These are phyloP conservation scores for Operophtera brumata DNA, from an alignment of 2,888 invertebrate genomes.

Conservation along the genomic window DNA sequence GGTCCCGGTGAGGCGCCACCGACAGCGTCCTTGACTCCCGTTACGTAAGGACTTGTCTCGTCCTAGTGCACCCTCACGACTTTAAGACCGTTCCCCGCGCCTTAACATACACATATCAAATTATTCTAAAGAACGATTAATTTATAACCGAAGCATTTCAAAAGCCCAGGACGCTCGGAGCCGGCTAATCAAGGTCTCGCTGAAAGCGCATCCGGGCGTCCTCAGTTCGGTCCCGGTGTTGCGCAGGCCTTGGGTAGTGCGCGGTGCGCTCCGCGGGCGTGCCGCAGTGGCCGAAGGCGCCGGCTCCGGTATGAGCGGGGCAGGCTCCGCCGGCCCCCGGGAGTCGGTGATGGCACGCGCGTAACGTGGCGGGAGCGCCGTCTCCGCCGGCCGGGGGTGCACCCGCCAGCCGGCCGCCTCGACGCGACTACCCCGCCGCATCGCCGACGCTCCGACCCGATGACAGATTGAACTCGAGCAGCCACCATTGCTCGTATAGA, in stretches of 20 bases:
- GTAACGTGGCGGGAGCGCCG: conserved; percentile 63
- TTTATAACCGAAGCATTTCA: conserved; percentile 17
- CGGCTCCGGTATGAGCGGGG: conserved; percentile 42
- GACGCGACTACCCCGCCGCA: conserved; percentile 61
- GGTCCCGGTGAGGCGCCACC: conserved; percentile 67
- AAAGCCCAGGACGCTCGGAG: background rate
- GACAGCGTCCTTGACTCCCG: conserved; percentile 57
- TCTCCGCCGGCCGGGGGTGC: conserved; percentile 68
- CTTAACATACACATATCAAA: conserved; percentile 48
- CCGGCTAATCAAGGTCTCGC: background rate
- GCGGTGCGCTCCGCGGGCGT: conserved; percentile 50
- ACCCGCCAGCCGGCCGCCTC: conserved; percentile 66
- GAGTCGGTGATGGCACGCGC: conserved; percentile 48
- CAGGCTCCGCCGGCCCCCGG: conserved; percentile 40
- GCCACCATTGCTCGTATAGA: conserved; percentile 98
- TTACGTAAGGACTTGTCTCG: conserved; percentile 61
- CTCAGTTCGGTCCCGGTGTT: conserved; percentile 26
- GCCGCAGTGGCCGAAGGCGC: conserved; percentile 55
- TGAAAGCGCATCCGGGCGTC: conserved; percentile 10
- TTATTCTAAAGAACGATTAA: conserved; percentile 42
- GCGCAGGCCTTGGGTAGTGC: conserved; percentile 45
- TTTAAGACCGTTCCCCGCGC: conserved; percentile 29
- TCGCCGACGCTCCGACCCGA: conserved; percentile 64
- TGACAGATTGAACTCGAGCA: conserved; percentile 81
- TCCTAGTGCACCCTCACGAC: conserved; percentile 35